Base-by-base conservation (phyloP, 2,797 vertebrate genomes). In the Halcyon leucocephala region DNA sequence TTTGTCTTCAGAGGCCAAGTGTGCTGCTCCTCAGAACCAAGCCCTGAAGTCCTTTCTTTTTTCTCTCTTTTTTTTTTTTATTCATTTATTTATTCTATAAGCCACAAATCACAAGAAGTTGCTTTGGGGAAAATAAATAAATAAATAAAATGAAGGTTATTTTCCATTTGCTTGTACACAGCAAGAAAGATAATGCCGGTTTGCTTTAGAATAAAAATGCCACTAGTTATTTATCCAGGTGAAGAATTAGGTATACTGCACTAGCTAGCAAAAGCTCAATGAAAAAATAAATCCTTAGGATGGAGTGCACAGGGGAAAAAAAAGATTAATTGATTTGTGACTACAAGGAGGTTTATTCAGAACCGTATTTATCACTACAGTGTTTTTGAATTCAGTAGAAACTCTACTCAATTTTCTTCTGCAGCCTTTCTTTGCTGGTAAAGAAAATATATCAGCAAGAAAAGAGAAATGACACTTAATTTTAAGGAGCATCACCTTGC, bases 301-400 rank as follows among this genome's bases (percentile, higher is more conserved):
- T 80, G 72, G 70, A 94, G 84, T 2, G 4, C 82, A 66, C 5
- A 9, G 58, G 70, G 79, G 62, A 70, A 89, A 91, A 80, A 90
- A 96, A 87, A 94, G 97, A 97, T 97, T 93, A 96, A 97, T 97
- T 97, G 97, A 95, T 92, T 90, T 80, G 17, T 91, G 97, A 95
- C 93, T 96, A 96, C 14, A 74, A 95, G 94, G 77, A 95, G 94
- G 93, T 93, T 97, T 97, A 97, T 98, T 97, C 96, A 66, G 92
- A 95, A 94, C 82, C 62, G 26, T 96, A 98, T 98, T 97, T 97
- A 97, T 97, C 97, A 97, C 97, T 96, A 94, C 92, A 96, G 96
- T 95, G 96, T 96, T 95, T 86, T 80, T 94, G 96, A 97, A 97
- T 97, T 95, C 91, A 42, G 94, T 20, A 94, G 95, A 90, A 97